phyloP scores from a whole-genome alignment of 2,888 invertebrate genomes.

The Hipparchia semele region DNA sequence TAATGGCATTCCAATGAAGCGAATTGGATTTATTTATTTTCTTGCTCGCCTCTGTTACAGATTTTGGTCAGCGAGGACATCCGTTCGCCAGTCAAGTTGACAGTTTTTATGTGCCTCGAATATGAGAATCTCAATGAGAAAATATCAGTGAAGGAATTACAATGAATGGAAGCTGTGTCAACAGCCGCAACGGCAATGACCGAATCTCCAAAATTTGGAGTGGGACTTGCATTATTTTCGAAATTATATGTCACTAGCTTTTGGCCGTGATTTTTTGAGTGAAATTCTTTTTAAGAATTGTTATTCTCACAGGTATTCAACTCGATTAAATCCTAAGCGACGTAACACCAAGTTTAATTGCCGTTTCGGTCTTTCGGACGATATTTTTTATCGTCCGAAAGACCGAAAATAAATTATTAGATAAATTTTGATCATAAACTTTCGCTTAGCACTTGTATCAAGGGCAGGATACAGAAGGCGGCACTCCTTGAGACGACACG shows the following conservation, averaged over 20 bases:
- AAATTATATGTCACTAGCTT: not conserved
- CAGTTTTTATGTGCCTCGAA: constrained; percentile 39
- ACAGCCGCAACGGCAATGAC: not conserved
- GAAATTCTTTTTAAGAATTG: no score
- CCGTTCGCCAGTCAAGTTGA: constrained; percentile 32
- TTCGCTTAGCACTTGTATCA: no score
- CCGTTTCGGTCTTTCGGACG: no score
- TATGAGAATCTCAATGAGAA: constrained; percentile 37
- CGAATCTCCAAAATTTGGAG: not conserved
- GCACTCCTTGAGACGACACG: no score
- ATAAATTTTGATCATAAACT: no score
- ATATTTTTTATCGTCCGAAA: no score
- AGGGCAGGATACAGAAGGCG: no score
- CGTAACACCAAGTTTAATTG: no score
- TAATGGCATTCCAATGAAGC: constrained; percentile 59
- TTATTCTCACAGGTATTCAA: no score
- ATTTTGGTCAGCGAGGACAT: constrained; percentile 45
- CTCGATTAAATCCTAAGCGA: no score
- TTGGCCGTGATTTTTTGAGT: no score
- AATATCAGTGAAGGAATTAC: constrained; percentile 6
- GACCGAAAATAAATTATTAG: no score
- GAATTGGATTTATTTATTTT: constrained; percentile 54
- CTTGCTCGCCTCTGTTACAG: constrained; percentile 44
- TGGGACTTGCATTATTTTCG: not conserved
- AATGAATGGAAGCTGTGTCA: not conserved